phyloP scores from a whole-genome alignment of 1,140 invertebrate genomes.

The Idris sp. region DNA sequence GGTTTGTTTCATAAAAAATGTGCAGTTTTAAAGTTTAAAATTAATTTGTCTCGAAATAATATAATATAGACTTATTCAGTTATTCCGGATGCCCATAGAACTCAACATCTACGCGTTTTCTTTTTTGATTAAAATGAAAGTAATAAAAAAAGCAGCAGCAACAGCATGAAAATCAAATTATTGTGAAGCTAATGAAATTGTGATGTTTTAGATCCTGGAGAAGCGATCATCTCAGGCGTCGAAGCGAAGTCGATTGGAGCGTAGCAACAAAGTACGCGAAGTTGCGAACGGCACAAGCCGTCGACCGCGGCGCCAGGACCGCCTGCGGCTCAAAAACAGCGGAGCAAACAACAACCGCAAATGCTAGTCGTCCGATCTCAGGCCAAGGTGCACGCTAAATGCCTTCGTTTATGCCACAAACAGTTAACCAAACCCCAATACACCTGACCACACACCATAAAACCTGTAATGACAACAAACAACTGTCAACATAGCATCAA shows the following conservation, averaged over 20 bases:
- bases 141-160: too few species aligned
- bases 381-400: conserved; percentile 69
- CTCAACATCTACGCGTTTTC: too few species aligned
- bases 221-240: conserved; percentile 79
- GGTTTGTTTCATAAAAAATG: too few species aligned
- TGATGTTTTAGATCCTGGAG: conserved; percentile 74
- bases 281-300: conserved; percentile 76
- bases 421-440: conserved; percentile 36
- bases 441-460: conserved; percentile 11
- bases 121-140: too few species aligned
- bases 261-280: conserved; percentile 83
- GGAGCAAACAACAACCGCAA: conserved; percentile 86
- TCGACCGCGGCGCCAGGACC: conserved; percentile 81
- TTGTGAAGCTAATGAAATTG: neutral
- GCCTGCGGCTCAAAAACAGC: conserved; percentile 83
- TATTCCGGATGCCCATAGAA: too few species aligned
- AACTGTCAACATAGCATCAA: too few species aligned
- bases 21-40: too few species aligned
- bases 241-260: conserved; percentile 81
- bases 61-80: too few species aligned
- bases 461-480: too few species aligned
- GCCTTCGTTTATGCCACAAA: conserved; percentile 54
- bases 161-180: too few species aligned
- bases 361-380: conserved; percentile 80
- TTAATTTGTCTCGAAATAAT: too few species aligned